Base-by-base conservation (phyloP, 2,797 vertebrate genomes). In the Acanthopagrus latus region DNA sequence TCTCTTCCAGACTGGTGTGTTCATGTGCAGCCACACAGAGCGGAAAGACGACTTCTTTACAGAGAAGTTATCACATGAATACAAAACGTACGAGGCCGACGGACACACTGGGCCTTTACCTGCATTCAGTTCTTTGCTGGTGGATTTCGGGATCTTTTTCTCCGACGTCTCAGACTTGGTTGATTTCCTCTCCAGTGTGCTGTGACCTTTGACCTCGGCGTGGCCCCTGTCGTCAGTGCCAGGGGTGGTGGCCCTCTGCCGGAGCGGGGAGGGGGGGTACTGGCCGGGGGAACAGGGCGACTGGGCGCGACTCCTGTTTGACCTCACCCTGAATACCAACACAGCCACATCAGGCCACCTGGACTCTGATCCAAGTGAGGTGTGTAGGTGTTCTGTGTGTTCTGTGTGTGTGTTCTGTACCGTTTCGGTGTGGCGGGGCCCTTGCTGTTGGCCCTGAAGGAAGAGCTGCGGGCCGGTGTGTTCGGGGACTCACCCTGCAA, bases 231-330 rank as follows among this genome's bases (percentile, higher is more conserved):
- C 96, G 9, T 98, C 97, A 18, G 92, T 89, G 72, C 82, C 90
- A 1, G 96, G 91, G 78, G 88, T 92, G 66, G 91, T 63, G 66
- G 93, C 92, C 77, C 95, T 95, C 81, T 96, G 95, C 63, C 95
- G 96, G 85, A 96, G 93, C 0, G 97, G 96, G 76, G 97, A 98
- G 52, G 95, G 93, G 3, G 95, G 95, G 82, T 95, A 97, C 69
- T 96, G 96, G 58, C 97, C 97, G 0, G 89, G 80, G 3, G 92
- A 96, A 89, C 97, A 98, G 74, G 97, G 97, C 54, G 97, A 98
- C 89, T 96, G 97, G n/a, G 97, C 94, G 0, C 96, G 96, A 51
- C 92, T 95, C 91, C 96, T 96, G 81, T 94, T 93, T 11, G 95
- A 93, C 87, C 95, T 97, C 82, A 92, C 89, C 64, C 95, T 95